These are phyloP conservation scores for Telenomus remus DNA, from an alignment of 1,140 invertebrate species.

Conservation along the genomic window DNA sequence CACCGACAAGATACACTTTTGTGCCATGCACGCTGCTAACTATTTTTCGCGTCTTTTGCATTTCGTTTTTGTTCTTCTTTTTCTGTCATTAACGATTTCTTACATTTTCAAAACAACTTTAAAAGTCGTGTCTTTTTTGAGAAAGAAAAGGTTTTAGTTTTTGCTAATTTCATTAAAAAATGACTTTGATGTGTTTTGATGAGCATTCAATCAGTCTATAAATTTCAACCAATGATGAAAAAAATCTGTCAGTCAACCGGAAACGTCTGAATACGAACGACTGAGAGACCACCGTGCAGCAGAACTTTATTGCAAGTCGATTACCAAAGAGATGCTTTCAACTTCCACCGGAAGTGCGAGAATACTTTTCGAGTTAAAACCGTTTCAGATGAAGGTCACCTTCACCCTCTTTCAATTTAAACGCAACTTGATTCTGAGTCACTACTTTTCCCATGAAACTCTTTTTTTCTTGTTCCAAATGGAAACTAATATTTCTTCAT, in stretches of 20 bases:
- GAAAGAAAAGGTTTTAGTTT: no score
- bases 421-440: constrained; percentile 3
- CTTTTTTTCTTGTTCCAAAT: no score
- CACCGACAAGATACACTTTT: constrained; percentile 32
- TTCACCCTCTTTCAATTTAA: neutral
- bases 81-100: constrained; percentile 6
- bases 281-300: constrained; percentile 43
- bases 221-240: neutral
- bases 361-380: constrained; percentile 38
- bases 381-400: constrained; percentile 19
- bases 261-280: constrained; percentile 34
- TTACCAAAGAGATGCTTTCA: constrained; percentile 29
- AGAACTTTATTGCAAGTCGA: constrained; percentile 32
- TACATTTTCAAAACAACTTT: no score
- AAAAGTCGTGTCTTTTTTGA: no score
- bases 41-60: constrained; percentile 24
- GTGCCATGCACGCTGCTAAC: constrained; percentile 38
- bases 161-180: no score
- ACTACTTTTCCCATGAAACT: no score
- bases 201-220: neutral
- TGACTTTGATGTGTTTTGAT: neutral
- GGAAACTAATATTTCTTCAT: no score
- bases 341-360: constrained; percentile 30
- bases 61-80: constrained; percentile 18
- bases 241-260: constrained; percentile 25